Conservation (phyloP, 2,888 invertebrate genomes). For the Oconnorella tubifera region DNA sequence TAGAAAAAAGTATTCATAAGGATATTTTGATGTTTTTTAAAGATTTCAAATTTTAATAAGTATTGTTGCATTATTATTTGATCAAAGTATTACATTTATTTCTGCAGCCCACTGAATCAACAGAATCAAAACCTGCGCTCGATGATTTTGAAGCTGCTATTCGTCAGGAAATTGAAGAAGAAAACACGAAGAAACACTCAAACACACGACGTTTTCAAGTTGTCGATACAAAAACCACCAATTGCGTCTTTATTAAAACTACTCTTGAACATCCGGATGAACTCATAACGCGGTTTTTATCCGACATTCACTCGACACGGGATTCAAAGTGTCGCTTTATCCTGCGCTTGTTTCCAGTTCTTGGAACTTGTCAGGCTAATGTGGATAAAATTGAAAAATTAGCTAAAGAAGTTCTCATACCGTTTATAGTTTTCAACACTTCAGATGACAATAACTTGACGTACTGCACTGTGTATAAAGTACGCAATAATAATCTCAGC, state of each 20-base stretch:
- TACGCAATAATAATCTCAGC: slow-evolving; percentile 58
- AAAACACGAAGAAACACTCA: slow-evolving; percentile 22
- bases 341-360: slow-evolving; percentile 75
- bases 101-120: no score
- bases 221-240: slow-evolving; percentile 76
- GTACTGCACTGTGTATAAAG: slow-evolving; percentile 44
- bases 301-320: slow-evolving; percentile 68
- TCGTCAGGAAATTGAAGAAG: slow-evolving; percentile 49
- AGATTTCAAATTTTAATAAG: no score
- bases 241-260: slow-evolving; percentile 80
- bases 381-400: slow-evolving; percentile 70
- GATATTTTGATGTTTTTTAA: no score
- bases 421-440: slow-evolving; percentile 68
- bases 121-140: no score
- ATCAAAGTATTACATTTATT: no score
- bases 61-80: no score
- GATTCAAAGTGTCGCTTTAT: slow-evolving; percentile 72
- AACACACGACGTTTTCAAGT: slow-evolving; percentile 59
- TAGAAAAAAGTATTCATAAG: no score
- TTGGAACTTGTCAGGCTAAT: slow-evolving; percentile 72
- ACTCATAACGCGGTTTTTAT: slow-evolving; percentile 69
- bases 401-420: slow-evolving; percentile 67
- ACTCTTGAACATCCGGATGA: slow-evolving; percentile 70
- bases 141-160: slow-evolving; percentile 15
- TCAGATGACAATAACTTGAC: slow-evolving; percentile 36